Conservation (phyloP, 1,140 invertebrate genomes). For the Heterodera schachtii region DNA sequence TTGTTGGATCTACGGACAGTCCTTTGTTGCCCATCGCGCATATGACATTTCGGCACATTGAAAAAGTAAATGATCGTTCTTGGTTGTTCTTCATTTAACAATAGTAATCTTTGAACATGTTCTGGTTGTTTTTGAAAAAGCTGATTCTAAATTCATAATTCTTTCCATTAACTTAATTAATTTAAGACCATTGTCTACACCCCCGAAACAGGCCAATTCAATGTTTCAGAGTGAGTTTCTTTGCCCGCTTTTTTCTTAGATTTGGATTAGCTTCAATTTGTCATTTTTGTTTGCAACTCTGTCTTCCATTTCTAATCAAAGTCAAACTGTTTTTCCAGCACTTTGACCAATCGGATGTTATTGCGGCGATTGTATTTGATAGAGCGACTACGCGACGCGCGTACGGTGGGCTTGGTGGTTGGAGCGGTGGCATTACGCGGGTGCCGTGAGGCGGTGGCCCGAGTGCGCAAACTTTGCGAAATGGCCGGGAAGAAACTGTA, state of each 20-base stretch:
- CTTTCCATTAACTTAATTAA: slow-evolving; percentile 10
- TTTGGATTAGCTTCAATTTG: background rate
- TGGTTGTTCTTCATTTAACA: too few relatives aligned
- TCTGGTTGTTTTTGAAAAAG: too few relatives aligned
- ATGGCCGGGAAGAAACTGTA: slow-evolving; percentile 52
- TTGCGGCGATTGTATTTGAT: slow-evolving; percentile 52
- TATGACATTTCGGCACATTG: slow-evolving; percentile 51
- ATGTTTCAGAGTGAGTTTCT: slow-evolving; percentile 20
- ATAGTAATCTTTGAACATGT: too few relatives aligned
- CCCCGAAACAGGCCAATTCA: slow-evolving; percentile 23
- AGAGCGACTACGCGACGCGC: slow-evolving; percentile 56
- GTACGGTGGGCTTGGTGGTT: slow-evolving; percentile 53
- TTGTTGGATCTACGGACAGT: slow-evolving; percentile 45
- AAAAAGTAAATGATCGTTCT: slow-evolving; percentile 10
- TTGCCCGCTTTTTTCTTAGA: background rate
- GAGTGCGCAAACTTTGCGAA: slow-evolving; percentile 49
- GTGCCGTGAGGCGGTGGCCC: slow-evolving; percentile 41
- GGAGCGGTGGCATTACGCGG: slow-evolving; percentile 50
- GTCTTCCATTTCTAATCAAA: background rate
- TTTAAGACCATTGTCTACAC: slow-evolving; percentile 18
- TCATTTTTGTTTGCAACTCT: background rate
- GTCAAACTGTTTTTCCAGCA: slow-evolving; percentile 31
- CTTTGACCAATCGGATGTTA: slow-evolving; percentile 33
- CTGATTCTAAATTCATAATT: background rate
- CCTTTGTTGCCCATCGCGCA: slow-evolving; percentile 51